Evolutionary conservation across 1,140 invertebrate species (phyloP).

Genomic region (Microplitis mediator): DNA sequence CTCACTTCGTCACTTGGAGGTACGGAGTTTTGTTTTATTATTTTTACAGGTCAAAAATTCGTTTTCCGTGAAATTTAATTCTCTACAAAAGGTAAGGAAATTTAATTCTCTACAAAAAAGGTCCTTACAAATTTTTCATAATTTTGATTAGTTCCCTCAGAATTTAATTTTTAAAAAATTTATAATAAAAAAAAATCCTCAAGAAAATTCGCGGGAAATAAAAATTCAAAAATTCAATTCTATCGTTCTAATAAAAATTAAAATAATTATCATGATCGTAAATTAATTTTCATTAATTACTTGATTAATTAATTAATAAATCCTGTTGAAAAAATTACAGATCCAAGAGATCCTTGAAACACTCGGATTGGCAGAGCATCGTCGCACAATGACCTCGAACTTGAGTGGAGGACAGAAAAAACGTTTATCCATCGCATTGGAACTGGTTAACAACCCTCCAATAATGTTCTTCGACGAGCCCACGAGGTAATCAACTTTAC

Average conservation of each 20-base stretch:
- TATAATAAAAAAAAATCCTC: too few relatives aligned
- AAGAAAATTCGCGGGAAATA: too few relatives aligned
- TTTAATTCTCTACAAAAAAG: too few relatives aligned
- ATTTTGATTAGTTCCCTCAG: not conserved
- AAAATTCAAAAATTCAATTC: too few relatives aligned
- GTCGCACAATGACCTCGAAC: conserved; percentile 86
- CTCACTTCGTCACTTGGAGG: too few relatives aligned
- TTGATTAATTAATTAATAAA: not conserved
- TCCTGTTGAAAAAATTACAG: conserved; percentile 57
- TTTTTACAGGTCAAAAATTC: too few relatives aligned
- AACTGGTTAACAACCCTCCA: conserved; percentile 93
- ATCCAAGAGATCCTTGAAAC: conserved; percentile 91
- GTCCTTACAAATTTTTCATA: too few relatives aligned
- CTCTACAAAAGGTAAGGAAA: too few relatives aligned
- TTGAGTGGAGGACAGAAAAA: conserved; percentile 96
- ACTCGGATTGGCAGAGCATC: conserved; percentile 83
- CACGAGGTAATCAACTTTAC: conserved; percentile 69
- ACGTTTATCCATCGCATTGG: conserved; percentile 92
- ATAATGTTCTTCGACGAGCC: conserved; percentile 99
- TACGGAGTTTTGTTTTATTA: too few relatives aligned
- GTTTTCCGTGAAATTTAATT: too few relatives aligned
- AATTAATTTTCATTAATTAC: not conserved
- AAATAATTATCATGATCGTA: too few relatives aligned
- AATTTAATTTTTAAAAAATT: not conserved
- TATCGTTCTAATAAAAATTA: too few relatives aligned